These are phyloP conservation scores for Cordilura impudica DNA, from an alignment of 2,888 invertebrate genomes.

Conservation along the genomic window DNA sequence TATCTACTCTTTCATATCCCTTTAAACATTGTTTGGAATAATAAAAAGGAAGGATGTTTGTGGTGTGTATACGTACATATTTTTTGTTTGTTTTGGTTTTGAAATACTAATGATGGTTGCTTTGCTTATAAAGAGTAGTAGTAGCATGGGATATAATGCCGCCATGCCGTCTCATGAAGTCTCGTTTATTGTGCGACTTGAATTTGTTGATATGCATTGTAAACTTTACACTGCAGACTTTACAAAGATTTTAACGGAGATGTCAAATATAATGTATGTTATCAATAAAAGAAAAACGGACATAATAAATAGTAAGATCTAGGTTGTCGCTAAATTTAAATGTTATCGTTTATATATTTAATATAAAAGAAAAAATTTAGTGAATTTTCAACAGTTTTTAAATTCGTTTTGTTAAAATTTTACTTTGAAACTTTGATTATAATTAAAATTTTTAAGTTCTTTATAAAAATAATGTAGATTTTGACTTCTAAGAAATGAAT, in stretches of 20 bases:
- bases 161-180: conserved; percentile 55
- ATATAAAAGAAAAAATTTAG: too few relatives aligned
- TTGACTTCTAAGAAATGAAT: too few relatives aligned
- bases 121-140: conserved; percentile 14
- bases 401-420: too few relatives aligned
- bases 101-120: conserved; percentile 19
- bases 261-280: too few relatives aligned
- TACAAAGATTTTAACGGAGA: background rate
- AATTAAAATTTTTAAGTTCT: too few relatives aligned
- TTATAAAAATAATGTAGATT: too few relatives aligned
- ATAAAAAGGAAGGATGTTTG: conserved; percentile 70
- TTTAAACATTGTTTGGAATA: conserved; percentile 23
- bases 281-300: too few relatives aligned
- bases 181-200: conserved; percentile 23
- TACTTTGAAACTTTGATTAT: too few relatives aligned
- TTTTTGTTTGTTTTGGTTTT: conserved; percentile 40
- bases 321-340: too few relatives aligned
- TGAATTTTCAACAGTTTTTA: too few relatives aligned
- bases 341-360: too few relatives aligned
- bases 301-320: too few relatives aligned
- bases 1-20: conserved; percentile 9
- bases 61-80: conserved; percentile 59
- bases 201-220: conserved; percentile 29
- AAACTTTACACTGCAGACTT: background rate
- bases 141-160: conserved; percentile 43